A percentile compares a stretch with the other conserved stretches of the same genome.
Evolutionary conservation across 2,113 vertebrate genomes (phyloP).

Genomic region (Rhipidura dahli): DNA sequence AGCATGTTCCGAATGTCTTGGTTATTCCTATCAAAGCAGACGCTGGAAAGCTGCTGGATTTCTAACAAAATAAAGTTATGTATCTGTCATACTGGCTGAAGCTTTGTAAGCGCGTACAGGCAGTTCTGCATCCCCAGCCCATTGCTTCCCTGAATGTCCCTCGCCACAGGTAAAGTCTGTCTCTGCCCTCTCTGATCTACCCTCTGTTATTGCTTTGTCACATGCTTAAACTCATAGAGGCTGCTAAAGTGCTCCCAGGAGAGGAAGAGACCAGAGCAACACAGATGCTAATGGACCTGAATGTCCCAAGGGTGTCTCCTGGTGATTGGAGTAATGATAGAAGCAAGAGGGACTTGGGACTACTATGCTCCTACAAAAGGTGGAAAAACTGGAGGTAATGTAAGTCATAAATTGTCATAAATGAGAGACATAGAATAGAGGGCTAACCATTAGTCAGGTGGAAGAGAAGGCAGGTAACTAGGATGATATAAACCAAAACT

Average conservation of each 20-base stretch:
- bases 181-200: background rate
- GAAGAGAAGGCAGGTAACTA: background rate
- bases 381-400: background rate
- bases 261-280: background rate
- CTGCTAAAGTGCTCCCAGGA: background rate
- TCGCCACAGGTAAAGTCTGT: background rate
- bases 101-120: background rate
- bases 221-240: background rate
- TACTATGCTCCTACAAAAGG: background rate
- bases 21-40: background rate
- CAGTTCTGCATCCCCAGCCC: background rate
- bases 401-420: background rate
- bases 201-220: background rate
- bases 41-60: background rate
- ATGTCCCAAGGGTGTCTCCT: background rate
- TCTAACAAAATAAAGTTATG: accelerated
- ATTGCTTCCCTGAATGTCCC: background rate
- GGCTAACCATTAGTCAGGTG: background rate
- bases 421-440: background rate
- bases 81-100: background rate
- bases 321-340: background rate
- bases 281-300: background rate
- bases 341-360: background rate
- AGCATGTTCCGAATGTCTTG: background rate
- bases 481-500: background rate